Conservation (phyloP, 2,797 vertebrate species). For the Odontamblyopus lacepedii region DNA sequence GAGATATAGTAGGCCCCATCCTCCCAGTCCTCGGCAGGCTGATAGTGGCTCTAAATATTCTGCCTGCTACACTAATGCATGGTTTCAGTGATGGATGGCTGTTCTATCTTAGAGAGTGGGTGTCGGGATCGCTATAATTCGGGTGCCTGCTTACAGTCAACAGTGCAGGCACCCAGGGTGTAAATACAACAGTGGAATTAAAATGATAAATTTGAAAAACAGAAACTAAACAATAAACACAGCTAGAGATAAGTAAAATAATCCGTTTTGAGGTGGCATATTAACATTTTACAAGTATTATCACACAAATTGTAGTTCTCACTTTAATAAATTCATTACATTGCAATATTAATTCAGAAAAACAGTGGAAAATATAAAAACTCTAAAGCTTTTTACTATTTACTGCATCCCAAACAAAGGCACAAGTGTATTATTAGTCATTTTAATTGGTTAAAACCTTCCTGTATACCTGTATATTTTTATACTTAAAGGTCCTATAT, state of each 20-base stretch:
- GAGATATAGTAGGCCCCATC: slow-evolving; percentile 29
- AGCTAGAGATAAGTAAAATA: slow-evolving; percentile 43
- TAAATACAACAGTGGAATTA: slow-evolving; percentile 17
- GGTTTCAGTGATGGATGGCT: slow-evolving; percentile 79
- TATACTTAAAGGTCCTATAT: no score
- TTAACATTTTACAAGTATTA: background rate
- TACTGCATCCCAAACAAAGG: background rate
- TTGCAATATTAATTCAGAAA: background rate
- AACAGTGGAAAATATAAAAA: background rate
- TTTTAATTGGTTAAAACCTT: background rate
- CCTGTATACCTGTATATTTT: background rate
- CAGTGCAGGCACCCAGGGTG: slow-evolving; percentile 36
- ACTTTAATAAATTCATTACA: background rate
- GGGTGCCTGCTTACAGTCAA: slow-evolving; percentile 63
- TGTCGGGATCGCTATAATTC: slow-evolving; percentile 81
- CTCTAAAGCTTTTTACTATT: background rate
- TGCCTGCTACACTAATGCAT: slow-evolving; percentile 71
- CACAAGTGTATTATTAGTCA: background rate
- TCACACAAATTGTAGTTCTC: background rate
- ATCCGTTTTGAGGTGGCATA: slow-evolving; percentile 16
- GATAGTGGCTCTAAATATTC: slow-evolving; percentile 61
- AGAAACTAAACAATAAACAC: background rate
- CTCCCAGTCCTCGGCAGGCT: slow-evolving; percentile 42
- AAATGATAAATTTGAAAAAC: slow-evolving; percentile 42
- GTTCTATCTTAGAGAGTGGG: slow-evolving; percentile 66